Evolutionary conservation across 2,888 invertebrate genomes (phyloP).

Genomic region (Tineola bisselliella): DNA sequence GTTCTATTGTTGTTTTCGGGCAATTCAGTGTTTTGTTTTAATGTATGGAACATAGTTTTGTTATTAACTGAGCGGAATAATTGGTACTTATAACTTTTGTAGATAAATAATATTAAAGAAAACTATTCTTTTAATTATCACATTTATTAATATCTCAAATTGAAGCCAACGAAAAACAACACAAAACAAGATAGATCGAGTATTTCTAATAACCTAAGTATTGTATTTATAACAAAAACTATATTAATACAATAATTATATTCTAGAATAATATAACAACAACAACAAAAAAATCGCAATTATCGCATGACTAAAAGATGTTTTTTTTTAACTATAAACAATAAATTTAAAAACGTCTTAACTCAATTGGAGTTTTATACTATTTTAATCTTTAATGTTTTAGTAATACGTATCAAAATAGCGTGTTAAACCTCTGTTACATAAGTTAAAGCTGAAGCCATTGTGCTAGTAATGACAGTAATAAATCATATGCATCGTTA

Average conservation of each 20-base stretch:
- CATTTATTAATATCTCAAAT: too few species aligned
- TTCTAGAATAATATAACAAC: background rate
- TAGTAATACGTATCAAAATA: constrained; percentile 19
- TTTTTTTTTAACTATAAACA: constrained; percentile 21
- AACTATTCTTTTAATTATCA: too few species aligned
- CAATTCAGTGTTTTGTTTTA: background rate
- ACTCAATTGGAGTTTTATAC: constrained; percentile 14
- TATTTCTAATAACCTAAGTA: too few species aligned
- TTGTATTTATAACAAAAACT: background rate
- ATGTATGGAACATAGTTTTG: background rate
- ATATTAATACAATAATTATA: background rate
- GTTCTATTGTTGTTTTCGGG: background rate
- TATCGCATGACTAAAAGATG: constrained; percentile 37
- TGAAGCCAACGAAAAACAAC: too few species aligned
- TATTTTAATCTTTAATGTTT: constrained; percentile 16
- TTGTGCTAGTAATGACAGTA: constrained; percentile 53
- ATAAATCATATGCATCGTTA: constrained; percentile 68
- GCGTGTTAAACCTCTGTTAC: background rate
- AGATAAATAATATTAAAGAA: too few species aligned
- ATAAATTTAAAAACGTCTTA: constrained; percentile 21
- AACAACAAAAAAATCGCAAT: constrained; percentile 37
- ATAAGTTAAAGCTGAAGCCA: background rate
- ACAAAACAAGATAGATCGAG: too few species aligned
- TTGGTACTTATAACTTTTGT: too few species aligned
- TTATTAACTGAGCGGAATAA: too few species aligned